Conservation (phyloP, 2,113 vertebrate species). For the Megalops atlanticus region DNA sequence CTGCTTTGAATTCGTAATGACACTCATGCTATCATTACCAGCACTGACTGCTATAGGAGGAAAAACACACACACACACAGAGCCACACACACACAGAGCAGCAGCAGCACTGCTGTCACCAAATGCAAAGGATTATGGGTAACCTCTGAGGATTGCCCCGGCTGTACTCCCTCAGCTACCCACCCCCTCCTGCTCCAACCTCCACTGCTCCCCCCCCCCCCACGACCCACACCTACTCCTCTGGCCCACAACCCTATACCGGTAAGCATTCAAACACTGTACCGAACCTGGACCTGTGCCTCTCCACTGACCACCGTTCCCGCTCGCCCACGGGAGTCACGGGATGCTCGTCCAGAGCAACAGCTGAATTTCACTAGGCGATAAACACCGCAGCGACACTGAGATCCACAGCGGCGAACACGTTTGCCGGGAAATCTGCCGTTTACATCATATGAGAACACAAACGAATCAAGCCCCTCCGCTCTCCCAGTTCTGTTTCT, state of each 20-base stretch:
- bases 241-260: neutral
- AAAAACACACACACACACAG: neutral
- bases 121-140: neutral
- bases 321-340: neutral
- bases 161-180: too few relatives aligned
- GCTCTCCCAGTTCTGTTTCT: neutral
- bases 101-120: neutral
- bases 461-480: neutral
- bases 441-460: neutral
- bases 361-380: neutral
- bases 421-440: too few relatives aligned
- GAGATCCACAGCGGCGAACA: neutral
- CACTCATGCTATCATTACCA: conserved; percentile 37
- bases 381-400: neutral
- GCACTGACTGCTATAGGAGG: conserved; percentile 8
- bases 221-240: neutral
- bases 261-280: neutral
- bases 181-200: too few relatives aligned
- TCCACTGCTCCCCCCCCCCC: neutral
- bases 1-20: conserved; percentile 37
- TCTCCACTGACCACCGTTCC: neutral
- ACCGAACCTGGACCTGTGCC: neutral
- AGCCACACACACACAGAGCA: neutral
- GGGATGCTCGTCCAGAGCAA: neutral
- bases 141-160: too few relatives aligned